These are phyloP conservation scores for Micromesistius poutassou DNA, from an alignment of 2,797 vertebrate species.

Conservation along the genomic window DNA sequence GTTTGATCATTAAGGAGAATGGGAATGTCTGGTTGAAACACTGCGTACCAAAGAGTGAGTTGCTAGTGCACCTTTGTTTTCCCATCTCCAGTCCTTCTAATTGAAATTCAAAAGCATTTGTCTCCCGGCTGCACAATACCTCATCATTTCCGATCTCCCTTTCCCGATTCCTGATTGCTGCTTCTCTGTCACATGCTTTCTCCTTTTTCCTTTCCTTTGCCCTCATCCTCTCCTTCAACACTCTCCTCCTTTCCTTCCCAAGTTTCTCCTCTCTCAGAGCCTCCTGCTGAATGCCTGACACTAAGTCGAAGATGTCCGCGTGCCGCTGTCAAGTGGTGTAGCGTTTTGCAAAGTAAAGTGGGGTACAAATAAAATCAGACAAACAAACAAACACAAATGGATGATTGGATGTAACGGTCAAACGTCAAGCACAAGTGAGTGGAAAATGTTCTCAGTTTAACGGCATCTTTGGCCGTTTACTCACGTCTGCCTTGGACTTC, in stretches of 20 bases:
- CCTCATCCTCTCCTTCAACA: constrained; percentile 58
- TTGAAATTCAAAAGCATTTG: constrained; percentile 56
- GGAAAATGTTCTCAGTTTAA: background rate
- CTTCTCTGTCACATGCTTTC: constrained; percentile 50
- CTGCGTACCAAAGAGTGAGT: background rate
- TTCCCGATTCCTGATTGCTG: constrained; percentile 43
- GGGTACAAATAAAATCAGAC: background rate
- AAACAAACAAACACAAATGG: background rate
- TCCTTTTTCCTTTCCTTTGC: constrained; percentile 53
- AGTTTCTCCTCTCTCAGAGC: constrained; percentile 64
- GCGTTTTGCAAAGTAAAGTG: background rate
- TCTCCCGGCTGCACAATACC: constrained; percentile 59
- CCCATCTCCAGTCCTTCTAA: background rate
- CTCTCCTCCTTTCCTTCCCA: constrained; percentile 62
- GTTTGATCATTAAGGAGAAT: background rate
- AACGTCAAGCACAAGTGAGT: background rate
- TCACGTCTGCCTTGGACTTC: constrained; percentile 92
- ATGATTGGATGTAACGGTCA: constrained; percentile 11
- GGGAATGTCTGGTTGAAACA: background rate
- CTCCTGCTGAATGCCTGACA: constrained; percentile 72
- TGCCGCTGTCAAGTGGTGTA: constrained; percentile 54
- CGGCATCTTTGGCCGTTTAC: constrained; percentile 35
- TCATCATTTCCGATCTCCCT: constrained; percentile 65
- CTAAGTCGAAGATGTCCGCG: constrained; percentile 77
- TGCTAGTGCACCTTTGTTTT: background rate